These are phyloP conservation scores for Pelagia noctiluca DNA, from an alignment of 30 jellyfish, hydroid and myxozoan genomes.

Conservation along the genomic window DNA sequence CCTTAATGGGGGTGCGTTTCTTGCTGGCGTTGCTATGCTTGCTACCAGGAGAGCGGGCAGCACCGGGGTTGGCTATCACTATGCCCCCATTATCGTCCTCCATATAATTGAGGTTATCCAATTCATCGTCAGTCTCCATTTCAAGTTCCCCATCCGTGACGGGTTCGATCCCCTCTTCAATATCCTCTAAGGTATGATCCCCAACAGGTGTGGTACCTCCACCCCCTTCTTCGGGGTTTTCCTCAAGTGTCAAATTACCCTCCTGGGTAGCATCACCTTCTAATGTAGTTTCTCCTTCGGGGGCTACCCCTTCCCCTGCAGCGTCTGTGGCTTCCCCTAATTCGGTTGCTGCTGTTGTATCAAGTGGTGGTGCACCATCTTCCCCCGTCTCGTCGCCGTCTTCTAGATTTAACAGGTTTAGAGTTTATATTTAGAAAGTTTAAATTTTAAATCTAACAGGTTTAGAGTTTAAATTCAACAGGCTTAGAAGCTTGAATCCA, in stretches of 20 bases:
- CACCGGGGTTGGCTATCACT: background rate
- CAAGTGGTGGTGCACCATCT: background rate
- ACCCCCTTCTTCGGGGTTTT: too few species aligned
- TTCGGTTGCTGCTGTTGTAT: background rate
- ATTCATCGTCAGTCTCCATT: constrained; percentile 23
- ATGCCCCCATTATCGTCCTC: too few species aligned
- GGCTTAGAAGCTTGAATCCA: background rate
- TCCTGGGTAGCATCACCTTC: too few species aligned
- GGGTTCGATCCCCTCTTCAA: constrained; percentile 38
- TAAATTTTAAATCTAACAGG: too few species aligned
- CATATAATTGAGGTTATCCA: too few species aligned
- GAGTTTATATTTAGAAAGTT: background rate
- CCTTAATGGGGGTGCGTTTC: constrained; percentile 49
- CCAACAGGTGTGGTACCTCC: background rate
- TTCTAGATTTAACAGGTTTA: constrained; percentile 1
- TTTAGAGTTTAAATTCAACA: background rate
- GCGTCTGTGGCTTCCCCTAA: background rate
- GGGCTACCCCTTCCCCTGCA: background rate
- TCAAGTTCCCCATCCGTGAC: constrained; percentile 52
- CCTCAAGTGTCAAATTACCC: too few species aligned
- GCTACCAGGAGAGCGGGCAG: constrained; percentile 22
- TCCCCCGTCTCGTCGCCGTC: constrained; percentile 20
- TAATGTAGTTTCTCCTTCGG: background rate
- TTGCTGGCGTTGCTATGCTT: constrained; percentile 13
- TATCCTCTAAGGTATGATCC: constrained; percentile 1